phyloP scores from a whole-genome alignment of 2,113 vertebrate species.

The Ifrita kowaldi region DNA sequence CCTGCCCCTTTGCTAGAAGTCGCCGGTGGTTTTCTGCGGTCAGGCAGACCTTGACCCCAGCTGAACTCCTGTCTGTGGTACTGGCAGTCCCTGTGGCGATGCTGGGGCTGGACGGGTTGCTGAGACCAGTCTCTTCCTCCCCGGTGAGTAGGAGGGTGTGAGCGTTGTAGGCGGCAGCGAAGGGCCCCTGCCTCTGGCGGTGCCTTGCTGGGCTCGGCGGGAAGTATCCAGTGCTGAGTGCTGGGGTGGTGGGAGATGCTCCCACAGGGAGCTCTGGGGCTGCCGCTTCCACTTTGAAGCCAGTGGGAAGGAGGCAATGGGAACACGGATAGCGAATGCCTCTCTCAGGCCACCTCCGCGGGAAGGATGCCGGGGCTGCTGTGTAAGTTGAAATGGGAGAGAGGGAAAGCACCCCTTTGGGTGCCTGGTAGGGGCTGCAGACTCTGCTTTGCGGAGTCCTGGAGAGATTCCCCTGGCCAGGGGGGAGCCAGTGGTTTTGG shows the following conservation, averaged over 20 bases:
- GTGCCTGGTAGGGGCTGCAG: background rate
- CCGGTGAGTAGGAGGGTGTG: background rate
- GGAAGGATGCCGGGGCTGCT: background rate
- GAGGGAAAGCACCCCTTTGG: background rate
- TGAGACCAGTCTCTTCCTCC: constrained; percentile 33
- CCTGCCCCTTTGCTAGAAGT: background rate
- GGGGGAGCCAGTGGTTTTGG: background rate
- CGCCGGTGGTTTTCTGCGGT: background rate
- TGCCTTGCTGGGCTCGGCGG: background rate
- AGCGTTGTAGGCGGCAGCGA: background rate
- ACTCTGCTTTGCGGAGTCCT: background rate
- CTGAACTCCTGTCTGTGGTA: background rate
- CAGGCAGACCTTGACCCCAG: background rate
- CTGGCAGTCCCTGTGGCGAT: background rate
- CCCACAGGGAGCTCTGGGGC: background rate
- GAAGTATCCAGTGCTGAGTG: background rate
- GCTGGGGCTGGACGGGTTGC: constrained; percentile 27
- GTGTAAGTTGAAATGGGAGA: background rate
- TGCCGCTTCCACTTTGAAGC: background rate
- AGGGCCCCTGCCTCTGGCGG: background rate
- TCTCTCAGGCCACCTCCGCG: background rate
- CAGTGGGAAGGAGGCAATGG: background rate
- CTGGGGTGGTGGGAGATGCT: fast-evolving
- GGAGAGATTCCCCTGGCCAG: background rate
- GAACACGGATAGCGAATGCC: background rate